Conservation (phyloP, 2,888 invertebrate species). For the Standfussiana lucernea region DNA sequence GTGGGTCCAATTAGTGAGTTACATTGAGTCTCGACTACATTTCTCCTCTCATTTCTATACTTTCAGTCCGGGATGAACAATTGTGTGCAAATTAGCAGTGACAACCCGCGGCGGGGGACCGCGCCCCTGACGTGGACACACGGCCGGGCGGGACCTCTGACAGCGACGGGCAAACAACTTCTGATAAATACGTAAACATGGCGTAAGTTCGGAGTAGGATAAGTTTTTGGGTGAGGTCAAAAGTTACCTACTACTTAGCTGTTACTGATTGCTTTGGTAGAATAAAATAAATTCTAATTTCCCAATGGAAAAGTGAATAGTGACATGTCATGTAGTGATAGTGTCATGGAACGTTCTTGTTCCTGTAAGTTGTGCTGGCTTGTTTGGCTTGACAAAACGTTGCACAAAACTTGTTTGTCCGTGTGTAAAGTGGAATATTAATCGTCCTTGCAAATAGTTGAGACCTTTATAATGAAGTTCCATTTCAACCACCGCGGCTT, state of each 20-base stretch:
- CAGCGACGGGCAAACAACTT: conserved; percentile 22
- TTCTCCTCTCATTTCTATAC: conserved; percentile 86
- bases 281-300: background rate
- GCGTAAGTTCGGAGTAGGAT: background rate
- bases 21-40: conserved; percentile 81
- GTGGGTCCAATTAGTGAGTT: conserved; percentile 84
- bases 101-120: conserved; percentile 82
- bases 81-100: conserved; percentile 89
- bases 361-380: too few relatives aligned
- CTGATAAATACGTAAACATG: conserved; percentile 22
- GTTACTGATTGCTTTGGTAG: background rate
- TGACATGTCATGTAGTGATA: too few relatives aligned
- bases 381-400: background rate
- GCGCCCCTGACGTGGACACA: conserved; percentile 75
- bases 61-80: conserved; percentile 86
- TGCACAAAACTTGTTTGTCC: conserved; percentile 15
- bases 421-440: conserved; percentile 81
- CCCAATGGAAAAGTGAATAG: background rate
- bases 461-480: conserved; percentile 84
- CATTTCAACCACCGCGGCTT: conserved; percentile 77
- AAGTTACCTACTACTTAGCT: background rate
- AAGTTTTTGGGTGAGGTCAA: background rate
- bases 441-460: conserved; percentile 83
- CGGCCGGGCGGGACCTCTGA: conserved; percentile 50
- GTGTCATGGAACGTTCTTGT: background rate